Conservation (phyloP, 1,140 invertebrate species). For the Drosophila sturtevanti region DNA sequence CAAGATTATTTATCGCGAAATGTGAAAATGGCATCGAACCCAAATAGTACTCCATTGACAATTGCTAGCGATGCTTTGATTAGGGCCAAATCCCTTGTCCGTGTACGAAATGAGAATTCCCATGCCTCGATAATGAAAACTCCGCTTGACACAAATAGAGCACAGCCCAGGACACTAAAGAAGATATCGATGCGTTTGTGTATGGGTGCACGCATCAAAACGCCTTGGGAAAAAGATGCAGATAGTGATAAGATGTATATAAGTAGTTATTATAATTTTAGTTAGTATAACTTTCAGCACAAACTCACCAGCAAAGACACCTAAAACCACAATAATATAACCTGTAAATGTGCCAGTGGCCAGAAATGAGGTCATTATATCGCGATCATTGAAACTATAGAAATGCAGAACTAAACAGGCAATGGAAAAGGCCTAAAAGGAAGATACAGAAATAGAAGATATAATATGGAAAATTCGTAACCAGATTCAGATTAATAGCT, state of each 20-base stretch:
- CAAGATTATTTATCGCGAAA: slow-evolving; percentile 84
- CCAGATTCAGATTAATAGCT: too few species aligned
- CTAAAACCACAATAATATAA: slow-evolving; percentile 74
- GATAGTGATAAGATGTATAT: neutral
- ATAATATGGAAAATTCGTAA: too few species aligned
- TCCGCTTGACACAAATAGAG: slow-evolving; percentile 88
- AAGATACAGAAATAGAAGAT: neutral
- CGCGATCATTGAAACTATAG: slow-evolving; percentile 81
- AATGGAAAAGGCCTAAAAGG: slow-evolving; percentile 65
- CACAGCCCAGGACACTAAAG: slow-evolving; percentile 88
- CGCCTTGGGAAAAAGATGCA: slow-evolving; percentile 79
- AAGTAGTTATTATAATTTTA: too few species aligned
- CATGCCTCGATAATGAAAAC: slow-evolving; percentile 86
- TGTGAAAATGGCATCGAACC: slow-evolving; percentile 89
- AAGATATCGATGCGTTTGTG: slow-evolving; percentile 89
- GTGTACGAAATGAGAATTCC: slow-evolving; percentile 75
- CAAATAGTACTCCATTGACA: slow-evolving; percentile 88
- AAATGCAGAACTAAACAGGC: slow-evolving; percentile 77
- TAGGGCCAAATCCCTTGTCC: slow-evolving; percentile 85
- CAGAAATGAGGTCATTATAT: slow-evolving; percentile 79
- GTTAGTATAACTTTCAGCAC: too few species aligned
- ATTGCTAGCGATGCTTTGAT: slow-evolving; percentile 89
- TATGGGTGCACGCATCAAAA: slow-evolving; percentile 86
- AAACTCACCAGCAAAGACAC: slow-evolving; percentile 74
- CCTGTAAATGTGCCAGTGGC: slow-evolving; percentile 80